phyloP scores from a whole-genome alignment of 2,888 invertebrate genomes.

The Cybosia mesomella region DNA sequence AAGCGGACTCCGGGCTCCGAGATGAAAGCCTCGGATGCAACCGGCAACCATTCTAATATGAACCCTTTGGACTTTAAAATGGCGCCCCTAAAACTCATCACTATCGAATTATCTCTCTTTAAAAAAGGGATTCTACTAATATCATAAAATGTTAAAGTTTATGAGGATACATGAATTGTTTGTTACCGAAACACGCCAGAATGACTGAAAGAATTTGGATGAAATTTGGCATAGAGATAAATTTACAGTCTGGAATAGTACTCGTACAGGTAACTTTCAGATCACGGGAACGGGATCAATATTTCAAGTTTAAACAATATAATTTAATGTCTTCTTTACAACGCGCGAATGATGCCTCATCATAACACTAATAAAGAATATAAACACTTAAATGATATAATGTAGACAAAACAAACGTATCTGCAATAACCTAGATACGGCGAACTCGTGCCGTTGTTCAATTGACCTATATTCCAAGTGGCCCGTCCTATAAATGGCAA shows the following conservation, averaged over 20 bases:
- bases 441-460: constrained; percentile 18
- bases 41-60: too few relatives aligned
- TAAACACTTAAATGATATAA: constrained; percentile 6
- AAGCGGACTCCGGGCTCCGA: too few relatives aligned
- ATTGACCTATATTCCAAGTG: constrained; percentile 26
- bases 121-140: too few relatives aligned
- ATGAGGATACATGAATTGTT: background rate
- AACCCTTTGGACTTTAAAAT: too few relatives aligned
- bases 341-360: background rate
- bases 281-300: background rate
- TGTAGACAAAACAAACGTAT: constrained; percentile 22
- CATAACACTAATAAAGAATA: constrained; percentile 1
- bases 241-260: background rate
- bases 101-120: too few relatives aligned
- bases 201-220: background rate
- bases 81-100: too few relatives aligned
- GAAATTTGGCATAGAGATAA: background rate
- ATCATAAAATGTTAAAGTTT: too few relatives aligned
- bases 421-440: constrained; percentile 22
- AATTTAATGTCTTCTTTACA: background rate
- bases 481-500: constrained; percentile 13
- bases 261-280: background rate
- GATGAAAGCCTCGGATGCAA: too few relatives aligned
- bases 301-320: background rate
- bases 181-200: background rate